Percentiles rank a stretch among this genome's conserved stretches.
Evolutionary conservation across 2,113 vertebrate genomes (phyloP).

Genomic region (Setophaga kirtlandii): DNA sequence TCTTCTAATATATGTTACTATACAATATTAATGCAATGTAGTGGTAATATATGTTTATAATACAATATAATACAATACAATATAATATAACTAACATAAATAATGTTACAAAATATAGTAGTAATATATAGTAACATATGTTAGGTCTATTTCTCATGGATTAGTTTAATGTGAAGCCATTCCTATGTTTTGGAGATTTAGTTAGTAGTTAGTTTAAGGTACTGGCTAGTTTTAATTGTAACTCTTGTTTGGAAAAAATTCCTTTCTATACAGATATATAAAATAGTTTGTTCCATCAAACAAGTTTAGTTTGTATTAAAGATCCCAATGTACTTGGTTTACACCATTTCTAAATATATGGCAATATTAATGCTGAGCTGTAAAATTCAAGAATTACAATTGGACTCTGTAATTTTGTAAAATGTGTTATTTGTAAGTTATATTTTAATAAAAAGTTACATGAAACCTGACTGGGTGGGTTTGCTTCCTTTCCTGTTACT

Average conservation of each 20-base stretch:
- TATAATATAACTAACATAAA: neutral
- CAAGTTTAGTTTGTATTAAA: constrained; percentile 90
- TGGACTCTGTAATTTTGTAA: constrained; percentile 85
- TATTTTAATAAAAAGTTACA: constrained; percentile 5
- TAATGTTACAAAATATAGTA: neutral
- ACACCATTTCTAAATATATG: constrained; percentile 92
- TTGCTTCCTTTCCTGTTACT: neutral
- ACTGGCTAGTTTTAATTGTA: constrained; percentile 79
- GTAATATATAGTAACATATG: neutral
- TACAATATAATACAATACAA: too few relatives aligned
- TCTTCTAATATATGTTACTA: constrained; percentile 36
- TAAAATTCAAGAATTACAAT: constrained; percentile 89
- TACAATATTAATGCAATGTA: neutral
- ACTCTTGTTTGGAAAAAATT: constrained; percentile 77
- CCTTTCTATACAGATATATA: constrained; percentile 80
- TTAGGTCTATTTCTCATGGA: constrained; percentile 74
- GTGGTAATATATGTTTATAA: neutral
- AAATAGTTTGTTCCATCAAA: constrained; percentile 82
- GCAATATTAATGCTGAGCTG: constrained; percentile 84
- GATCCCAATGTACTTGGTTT: constrained; percentile 88
- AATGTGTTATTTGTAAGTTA: neutral
- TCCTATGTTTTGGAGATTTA: constrained; percentile 74
- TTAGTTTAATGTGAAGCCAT: constrained; percentile 74
- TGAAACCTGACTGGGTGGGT: neutral
- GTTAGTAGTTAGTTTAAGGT: constrained; percentile 73